phyloP scores from a whole-genome alignment of 1,140 invertebrate species.

The Trichomalopsis sarcophagae region DNA sequence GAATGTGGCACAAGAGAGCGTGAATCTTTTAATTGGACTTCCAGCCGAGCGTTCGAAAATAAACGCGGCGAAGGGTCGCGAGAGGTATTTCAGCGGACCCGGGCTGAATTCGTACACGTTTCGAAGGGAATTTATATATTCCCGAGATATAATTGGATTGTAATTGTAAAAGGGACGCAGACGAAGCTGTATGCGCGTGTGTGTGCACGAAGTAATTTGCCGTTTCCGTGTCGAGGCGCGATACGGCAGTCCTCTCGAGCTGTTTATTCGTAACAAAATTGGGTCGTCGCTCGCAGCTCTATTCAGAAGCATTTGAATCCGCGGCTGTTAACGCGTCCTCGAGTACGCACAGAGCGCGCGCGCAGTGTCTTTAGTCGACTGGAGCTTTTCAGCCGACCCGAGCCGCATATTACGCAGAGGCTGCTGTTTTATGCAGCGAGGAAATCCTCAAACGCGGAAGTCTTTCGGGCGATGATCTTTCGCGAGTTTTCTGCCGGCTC shows the following conservation, averaged over 20 bases:
- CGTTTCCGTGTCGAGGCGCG: constrained; percentile 18
- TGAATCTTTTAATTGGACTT: constrained; percentile 1
- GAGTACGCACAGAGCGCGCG: background rate
- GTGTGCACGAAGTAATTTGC: constrained; percentile 8
- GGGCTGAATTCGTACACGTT: background rate
- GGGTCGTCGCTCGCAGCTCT: background rate
- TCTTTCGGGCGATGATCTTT: background rate
- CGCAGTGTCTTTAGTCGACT: background rate
- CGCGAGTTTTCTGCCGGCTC: background rate
- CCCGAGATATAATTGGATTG: background rate
- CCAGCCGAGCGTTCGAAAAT: background rate
- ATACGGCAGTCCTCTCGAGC: background rate
- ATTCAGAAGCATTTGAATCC: constrained; percentile 8
- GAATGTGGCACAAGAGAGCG: too few relatives aligned
- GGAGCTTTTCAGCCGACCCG: background rate
- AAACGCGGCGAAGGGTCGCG: too few relatives aligned
- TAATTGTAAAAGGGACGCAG: background rate
- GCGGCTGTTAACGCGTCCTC: constrained; percentile 33
- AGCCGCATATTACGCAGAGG: background rate
- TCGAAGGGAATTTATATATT: background rate
- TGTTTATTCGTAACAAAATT: constrained; percentile 52
- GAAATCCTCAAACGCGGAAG: background rate
- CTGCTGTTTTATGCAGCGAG: background rate
- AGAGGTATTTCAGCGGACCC: too few relatives aligned
- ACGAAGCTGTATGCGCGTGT: background rate